Percentiles rank a stretch among this genome's conserved stretches.
Conservation (phyloP, 2,113 vertebrate species). For the Centropus unirufus region DNA sequence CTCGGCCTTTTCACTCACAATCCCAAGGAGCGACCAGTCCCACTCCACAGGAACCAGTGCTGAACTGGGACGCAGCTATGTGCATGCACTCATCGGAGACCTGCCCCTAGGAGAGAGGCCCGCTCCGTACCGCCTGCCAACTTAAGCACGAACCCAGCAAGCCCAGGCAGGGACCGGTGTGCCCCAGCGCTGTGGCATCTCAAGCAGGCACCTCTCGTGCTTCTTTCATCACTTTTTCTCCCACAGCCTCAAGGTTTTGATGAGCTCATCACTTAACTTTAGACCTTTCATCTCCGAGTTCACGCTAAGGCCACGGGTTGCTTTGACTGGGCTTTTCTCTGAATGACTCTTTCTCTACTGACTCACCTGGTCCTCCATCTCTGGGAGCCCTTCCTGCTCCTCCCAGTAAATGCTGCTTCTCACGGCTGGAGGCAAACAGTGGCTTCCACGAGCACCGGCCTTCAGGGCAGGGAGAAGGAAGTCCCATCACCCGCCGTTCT, state of each 20-base stretch:
- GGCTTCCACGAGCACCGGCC: not conserved
- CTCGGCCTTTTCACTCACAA: not conserved
- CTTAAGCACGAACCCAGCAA: not conserved
- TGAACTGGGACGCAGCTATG: not conserved
- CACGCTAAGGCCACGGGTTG: slow-evolving; percentile 67
- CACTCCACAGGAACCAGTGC: not conserved
- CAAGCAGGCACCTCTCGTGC: slow-evolving; percentile 11
- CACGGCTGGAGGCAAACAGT: not conserved
- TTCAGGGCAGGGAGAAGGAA: not conserved
- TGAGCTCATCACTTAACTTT: slow-evolving; percentile 62
- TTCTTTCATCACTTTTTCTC: slow-evolving; percentile 26
- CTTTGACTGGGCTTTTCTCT: slow-evolving; percentile 79
- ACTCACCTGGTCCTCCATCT: slow-evolving; percentile 71
- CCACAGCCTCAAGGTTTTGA: slow-evolving; percentile 58
- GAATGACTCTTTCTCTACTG: slow-evolving; percentile 75
- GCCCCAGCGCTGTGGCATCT: slow-evolving; percentile 49
- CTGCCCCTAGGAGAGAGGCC: not conserved
- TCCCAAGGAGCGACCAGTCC: not conserved
- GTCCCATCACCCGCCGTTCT: not conserved
- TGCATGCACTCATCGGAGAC: not conserved
- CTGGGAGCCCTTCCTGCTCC: slow-evolving; percentile 63
- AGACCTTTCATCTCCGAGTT: slow-evolving; percentile 67
- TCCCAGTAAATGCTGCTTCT: slow-evolving; percentile 1
- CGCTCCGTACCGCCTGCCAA: not conserved
- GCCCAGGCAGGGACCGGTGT: slow-evolving; percentile 14